Base-by-base conservation (phyloP, 1,140 invertebrate genomes). In the Argopecten irradians region DNA sequence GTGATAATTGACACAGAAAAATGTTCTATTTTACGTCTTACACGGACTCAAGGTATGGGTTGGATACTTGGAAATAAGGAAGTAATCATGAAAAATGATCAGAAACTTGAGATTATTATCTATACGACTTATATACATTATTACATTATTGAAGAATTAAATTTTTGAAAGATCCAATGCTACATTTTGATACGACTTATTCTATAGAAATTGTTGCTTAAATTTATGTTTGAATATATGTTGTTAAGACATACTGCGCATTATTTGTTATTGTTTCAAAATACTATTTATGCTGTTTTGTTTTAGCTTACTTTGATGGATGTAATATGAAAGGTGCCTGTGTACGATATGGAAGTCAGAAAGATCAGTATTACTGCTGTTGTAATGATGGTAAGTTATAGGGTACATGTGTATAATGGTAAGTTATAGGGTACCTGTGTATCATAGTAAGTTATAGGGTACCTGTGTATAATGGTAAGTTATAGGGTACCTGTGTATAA, bases 341-440 rank as follows among this genome's bases (percentile, higher is more conserved):
- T 87, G 86, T 89, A 14, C 71, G 88, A 85, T 89, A 82, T 89
- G 88, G 88, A 9, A 46, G 71, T 33, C 55, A 83, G 85, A 89
- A 89, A 41, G 28, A 87, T 0, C 34, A 87, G 1, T 89, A 32
- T 32, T 89, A 87, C 35, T 89, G 88, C 33, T 89, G 88, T 85
- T 89, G 88, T 85, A 41, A 32, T 82, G 46, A 87, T 85, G 86
- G 85, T 84, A 55, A 34, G 1, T 34, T 82, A 55, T 43, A n/a
- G n/a, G n/a, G n/a, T n/a, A n/a, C n/a, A n/a, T n/a, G n/a, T n/a
- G n/a, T n/a, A n/a, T n/a, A n/a, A n/a, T n/a, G n/a, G n/a, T n/a
- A n/a, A n/a, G n/a, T n/a, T n/a, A n/a, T n/a, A n/a, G n/a, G n/a
- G n/a, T n/a, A n/a, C n/a, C n/a, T n/a, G n/a, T n/a, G n/a, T n/a